Evolutionary conservation across 2,113 vertebrate species (phyloP), one percentile per base, ranked within the genome.

Genomic region (Danionella cerebrum): DNA sequence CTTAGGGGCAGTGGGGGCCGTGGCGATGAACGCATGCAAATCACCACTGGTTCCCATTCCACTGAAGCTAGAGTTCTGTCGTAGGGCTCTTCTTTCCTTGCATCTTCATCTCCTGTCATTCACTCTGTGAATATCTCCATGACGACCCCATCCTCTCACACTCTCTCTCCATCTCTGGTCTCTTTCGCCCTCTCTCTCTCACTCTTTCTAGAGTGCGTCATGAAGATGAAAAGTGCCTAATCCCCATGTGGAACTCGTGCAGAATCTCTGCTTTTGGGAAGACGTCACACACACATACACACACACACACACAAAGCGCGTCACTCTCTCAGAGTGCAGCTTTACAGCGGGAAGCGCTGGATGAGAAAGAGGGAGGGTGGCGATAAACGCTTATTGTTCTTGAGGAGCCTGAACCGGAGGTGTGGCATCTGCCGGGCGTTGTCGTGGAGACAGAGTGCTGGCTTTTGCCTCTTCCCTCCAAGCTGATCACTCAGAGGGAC

Each of bases 341-440:
- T 73, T 77, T 58, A 59, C 60, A 69, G 38, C 35, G 21, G 53
- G 51, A 41, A 67, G 41, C 21, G 18, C 27, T n/a, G 35, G 57
- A 50, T 36, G 51, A 57, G 45, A 44, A 24, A 47, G 58, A 55
- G 47, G 39, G 62, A 70, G 71, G 68, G 63, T 73, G 75, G 51
- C 38, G 57, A 77, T 73, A 67, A 73, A 77, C 64, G 72, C 75
- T 73, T 73, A 76, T 76, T 76, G 75, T 76, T 76, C 71, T 73
- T 55, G 50, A 62, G 70, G 60, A 69, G 70, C 72, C 62, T 62
- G 73, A 47, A 68, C 47, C 58, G 75, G 75, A 76, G 75, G 75
- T 73, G 75, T 76, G 75, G 75, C 71, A 76, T 76, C 71, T 73
- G 62, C 75, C 71, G 68, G 75, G 75, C 75, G 75, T 76, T 76